Conservation (phyloP, 2,797 vertebrate genomes). For the Bradypodion ventrale region DNA sequence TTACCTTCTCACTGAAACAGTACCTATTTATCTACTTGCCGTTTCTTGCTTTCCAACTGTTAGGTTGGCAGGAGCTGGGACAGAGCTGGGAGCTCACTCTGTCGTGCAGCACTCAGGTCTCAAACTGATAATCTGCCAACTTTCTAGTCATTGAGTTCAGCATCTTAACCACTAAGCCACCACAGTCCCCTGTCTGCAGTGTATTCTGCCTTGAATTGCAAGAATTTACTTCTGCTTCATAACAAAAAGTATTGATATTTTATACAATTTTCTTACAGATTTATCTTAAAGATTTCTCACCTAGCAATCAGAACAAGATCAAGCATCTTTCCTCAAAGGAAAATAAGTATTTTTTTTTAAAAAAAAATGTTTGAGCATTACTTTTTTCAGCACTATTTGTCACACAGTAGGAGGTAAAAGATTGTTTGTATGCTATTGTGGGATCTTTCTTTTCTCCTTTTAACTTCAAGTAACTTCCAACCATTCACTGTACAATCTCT, state of each 20-base stretch:
- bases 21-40: too few relatives aligned
- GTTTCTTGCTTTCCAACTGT: too few relatives aligned
- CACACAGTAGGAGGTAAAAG: not conserved
- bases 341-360: not conserved
- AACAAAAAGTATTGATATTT: not conserved
- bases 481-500: not conserved
- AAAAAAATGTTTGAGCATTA: not conserved
- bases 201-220: not conserved
- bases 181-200: not conserved
- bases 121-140: too few relatives aligned
- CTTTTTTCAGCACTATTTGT: not conserved
- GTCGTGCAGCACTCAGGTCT: too few relatives aligned
- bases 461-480: conserved; percentile 21
- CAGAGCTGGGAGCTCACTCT: too few relatives aligned
- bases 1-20: too few relatives aligned
- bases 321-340: not conserved
- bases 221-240: not conserved
- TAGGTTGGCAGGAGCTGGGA: too few relatives aligned
- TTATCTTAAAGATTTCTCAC: conserved; percentile 13
- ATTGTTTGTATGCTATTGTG: not conserved
- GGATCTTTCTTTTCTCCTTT: not conserved
- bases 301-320: not conserved
- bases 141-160: too few relatives aligned
- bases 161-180: too few relatives aligned
- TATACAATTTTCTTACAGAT: too few relatives aligned